Base-by-base conservation (phyloP, 2,888 invertebrate species). In the Acanthosepion esculentum region DNA sequence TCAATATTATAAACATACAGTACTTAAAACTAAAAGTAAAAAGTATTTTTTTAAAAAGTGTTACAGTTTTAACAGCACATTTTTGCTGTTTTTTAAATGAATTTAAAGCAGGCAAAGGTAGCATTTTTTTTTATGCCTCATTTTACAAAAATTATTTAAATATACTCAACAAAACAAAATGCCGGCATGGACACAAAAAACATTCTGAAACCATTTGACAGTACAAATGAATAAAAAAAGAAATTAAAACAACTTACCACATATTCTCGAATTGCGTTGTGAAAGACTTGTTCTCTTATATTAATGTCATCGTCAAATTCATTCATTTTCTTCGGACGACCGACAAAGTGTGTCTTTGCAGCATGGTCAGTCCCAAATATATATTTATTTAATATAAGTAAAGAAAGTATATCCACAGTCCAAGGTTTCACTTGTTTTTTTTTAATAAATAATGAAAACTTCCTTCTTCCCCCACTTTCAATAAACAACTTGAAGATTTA, bases 281-380 rank as follows among this genome's bases (percentile, higher is more conserved):
- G 93, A 48, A 93, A 93, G 33, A 93, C 93, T 93, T 93, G 93
- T 53, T 93, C 93, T 93, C 93, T 93, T 48, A 93, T 20, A 93
- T 93, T 53, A 48, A 93, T 53, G 48, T 93, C 93, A 50, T 93
- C 53, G 53, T 93, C 93, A 53, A 53, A 48, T 93, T 53, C 93
- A 93, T 53, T 93, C 93, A 93, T 93, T 93, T 93, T 93, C 50
- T 48, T 53, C 29, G 12, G 53, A 93, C 93, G 93, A 93, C 93
- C 78, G 78, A 78, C n/a, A 78, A n/a, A n/a, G 5, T 78, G 78
- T 78, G n/a, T n/a, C 78, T n/a, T 78, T 78, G n/a, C 78, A 33
- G 78, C 78, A 78, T 78, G 78, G 78, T 78, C 78, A 78, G n/a
- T 78, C 78, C n/a, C 10, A 78, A 12, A 78, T 15, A 33, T 33